Conservation (phyloP, 1,140 invertebrate species). For the Drosophila gunungcola region DNA sequence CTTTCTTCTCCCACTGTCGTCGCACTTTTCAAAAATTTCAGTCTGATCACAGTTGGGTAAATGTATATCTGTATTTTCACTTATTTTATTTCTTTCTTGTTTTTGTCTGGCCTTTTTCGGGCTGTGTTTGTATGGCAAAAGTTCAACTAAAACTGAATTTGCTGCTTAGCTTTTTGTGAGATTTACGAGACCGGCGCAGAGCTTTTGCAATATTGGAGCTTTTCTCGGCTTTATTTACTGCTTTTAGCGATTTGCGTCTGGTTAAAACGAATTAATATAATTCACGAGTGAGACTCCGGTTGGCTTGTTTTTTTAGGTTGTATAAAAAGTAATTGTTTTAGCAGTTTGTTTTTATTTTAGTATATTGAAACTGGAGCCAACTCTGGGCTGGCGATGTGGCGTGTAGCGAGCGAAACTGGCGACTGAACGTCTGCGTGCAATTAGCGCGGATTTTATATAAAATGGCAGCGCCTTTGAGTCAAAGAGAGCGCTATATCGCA, state of each 20-base stretch:
- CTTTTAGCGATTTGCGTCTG: constrained; percentile 26
- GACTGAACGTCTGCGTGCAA: constrained; percentile 81
- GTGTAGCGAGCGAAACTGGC: constrained; percentile 70
- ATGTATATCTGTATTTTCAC: constrained; percentile 43
- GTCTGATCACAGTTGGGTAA: constrained; percentile 42
- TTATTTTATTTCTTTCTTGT: constrained; percentile 20
- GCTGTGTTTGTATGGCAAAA: constrained; percentile 62
- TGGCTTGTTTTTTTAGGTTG: constrained; percentile 31
- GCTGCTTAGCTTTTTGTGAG: constrained; percentile 52
- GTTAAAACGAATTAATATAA: constrained; percentile 64
- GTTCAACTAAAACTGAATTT: constrained; percentile 82
- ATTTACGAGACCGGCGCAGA: constrained; percentile 80
- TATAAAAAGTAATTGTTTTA: constrained; percentile 41
- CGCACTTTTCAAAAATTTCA: constrained; percentile 20
- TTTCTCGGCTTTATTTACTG: constrained; percentile 25
- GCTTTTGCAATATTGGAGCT: constrained; percentile 62
- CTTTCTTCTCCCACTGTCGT: constrained; percentile 18
- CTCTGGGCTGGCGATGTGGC: constrained; percentile 38
- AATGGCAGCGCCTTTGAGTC: constrained; percentile 47
- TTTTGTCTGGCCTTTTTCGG: constrained; percentile 16
- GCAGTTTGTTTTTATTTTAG: constrained; percentile 33
- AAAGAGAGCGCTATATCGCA: constrained; percentile 12
- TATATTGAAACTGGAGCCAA: constrained; percentile 21
- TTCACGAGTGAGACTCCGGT: constrained; percentile 65
- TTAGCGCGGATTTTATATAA: constrained; percentile 67